These are phyloP conservation scores for Darevskia nairensis DNA, from an alignment of 2,797 vertebrate species.

Conservation along the genomic window DNA sequence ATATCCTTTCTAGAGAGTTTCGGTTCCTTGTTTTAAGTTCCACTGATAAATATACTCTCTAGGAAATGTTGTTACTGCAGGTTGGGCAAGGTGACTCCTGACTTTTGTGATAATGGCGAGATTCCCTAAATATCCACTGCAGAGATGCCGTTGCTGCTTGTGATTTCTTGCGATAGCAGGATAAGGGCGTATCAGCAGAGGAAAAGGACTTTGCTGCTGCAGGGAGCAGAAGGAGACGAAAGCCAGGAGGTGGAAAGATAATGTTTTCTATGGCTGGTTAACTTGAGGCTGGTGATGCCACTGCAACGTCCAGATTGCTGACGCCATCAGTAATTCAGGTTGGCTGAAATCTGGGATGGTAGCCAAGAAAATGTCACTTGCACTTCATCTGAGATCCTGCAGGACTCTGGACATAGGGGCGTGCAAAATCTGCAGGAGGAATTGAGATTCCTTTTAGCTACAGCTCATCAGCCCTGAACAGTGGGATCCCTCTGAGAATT, in stretches of 20 bases:
- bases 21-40: neutral
- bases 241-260: neutral
- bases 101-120: neutral
- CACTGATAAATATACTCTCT: neutral
- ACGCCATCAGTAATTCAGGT: constrained; percentile 5
- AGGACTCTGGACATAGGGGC: neutral
- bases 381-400: constrained; percentile 18
- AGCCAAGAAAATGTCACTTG: constrained; percentile 20
- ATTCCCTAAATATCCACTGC: neutral
- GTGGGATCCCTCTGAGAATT: neutral
- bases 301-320: constrained; percentile 23
- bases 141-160: no score
- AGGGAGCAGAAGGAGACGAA: neutral
- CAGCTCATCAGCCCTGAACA: neutral
- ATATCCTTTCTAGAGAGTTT: neutral
- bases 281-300: constrained; percentile 7
- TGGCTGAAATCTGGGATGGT: constrained; percentile 26
- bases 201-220: neutral
- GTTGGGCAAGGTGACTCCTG: neutral
- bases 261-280: constrained; percentile 14
- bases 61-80: neutral
- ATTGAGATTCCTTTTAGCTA: neutral
- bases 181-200: neutral
- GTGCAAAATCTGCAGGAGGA: constrained; percentile 2
- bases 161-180: neutral